These are phyloP conservation scores for Stichodactyla mertensii DNA, from an alignment of 64 coral and sea anemone species.

Conservation along the genomic window DNA sequence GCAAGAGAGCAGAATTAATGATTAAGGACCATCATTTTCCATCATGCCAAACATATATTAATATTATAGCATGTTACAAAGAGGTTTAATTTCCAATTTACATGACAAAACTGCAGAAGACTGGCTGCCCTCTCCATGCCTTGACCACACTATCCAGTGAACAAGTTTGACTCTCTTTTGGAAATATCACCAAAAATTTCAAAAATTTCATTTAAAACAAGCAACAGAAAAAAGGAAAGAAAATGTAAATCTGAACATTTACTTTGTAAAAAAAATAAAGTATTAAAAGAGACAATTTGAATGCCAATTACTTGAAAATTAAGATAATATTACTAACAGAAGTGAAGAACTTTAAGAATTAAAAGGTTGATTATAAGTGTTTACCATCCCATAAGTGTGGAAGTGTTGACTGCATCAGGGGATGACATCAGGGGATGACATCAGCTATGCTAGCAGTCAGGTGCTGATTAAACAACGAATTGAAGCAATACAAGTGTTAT, in stretches of 20 bases:
- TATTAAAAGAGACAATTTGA: neutral
- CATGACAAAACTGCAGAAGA: no score
- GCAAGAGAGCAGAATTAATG: no score
- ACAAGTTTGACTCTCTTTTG: neutral
- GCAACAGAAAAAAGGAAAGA: neutral
- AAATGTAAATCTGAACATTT: neutral
- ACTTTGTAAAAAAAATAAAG: neutral
- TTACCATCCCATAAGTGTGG: conserved; percentile 15
- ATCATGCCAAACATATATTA: no score
- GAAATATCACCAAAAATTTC: neutral
- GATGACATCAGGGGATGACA: conserved; percentile 13
- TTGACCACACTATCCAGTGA: neutral
- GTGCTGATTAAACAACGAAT: conserved; percentile 12
- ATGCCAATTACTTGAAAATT: neutral
- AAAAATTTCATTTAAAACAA: neutral
- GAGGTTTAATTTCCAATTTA: no score
- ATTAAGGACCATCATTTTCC: no score
- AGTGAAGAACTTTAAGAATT: neutral
- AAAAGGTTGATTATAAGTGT: neutral
- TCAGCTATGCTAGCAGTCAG: neutral
- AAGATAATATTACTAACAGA: neutral
- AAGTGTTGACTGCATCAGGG: conserved; percentile 1
- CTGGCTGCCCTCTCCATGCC: neutral
- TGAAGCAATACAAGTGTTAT: neutral
- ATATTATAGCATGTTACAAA: no score